phyloP scores from a whole-genome alignment of 2,888 invertebrate species.

The Branchipolynoe longqiensis region DNA sequence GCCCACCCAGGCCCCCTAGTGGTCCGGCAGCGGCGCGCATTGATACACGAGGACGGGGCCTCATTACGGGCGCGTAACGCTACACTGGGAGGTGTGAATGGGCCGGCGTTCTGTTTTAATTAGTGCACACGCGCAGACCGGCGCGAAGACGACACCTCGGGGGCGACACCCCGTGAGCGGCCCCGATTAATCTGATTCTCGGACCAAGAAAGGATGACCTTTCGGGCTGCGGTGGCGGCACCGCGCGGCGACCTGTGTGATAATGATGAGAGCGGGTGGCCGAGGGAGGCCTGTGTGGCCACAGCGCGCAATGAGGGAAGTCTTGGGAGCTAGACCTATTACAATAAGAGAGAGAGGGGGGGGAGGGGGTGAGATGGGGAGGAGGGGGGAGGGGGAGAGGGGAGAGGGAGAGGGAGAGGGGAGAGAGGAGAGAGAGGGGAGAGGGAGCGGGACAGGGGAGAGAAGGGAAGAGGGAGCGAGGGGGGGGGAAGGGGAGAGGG shows the following conservation, averaged over 20 bases:
- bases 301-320: too few relatives aligned
- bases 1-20: not conserved
- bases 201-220: conserved; percentile 31
- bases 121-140: conserved; percentile 26
- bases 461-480: too few relatives aligned
- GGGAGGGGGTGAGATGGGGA: too few relatives aligned
- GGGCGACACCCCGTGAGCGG: conserved; percentile 39
- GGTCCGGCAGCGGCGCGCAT: conserved; percentile 11
- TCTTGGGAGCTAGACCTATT: too few relatives aligned
- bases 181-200: conserved; percentile 43
- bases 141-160: conserved; percentile 42
- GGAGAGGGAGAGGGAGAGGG: too few relatives aligned
- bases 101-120: conserved; percentile 52
- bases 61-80: conserved; percentile 50
- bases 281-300: conserved; percentile 22
- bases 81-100: conserved; percentile 52
- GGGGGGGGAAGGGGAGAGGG: too few relatives aligned
- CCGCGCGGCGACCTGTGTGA: not conserved
- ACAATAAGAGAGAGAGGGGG: too few relatives aligned
- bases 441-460: too few relatives aligned
- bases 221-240: conserved; percentile 36
- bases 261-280: conserved; percentile 40
- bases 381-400: too few relatives aligned
- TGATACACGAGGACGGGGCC: conserved; percentile 42
- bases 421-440: too few relatives aligned